Percentiles rank a stretch among this genome's conserved stretches.
phyloP scores from a whole-genome alignment of 2,113 vertebrate species.

The Saguinus imperator region DNA sequence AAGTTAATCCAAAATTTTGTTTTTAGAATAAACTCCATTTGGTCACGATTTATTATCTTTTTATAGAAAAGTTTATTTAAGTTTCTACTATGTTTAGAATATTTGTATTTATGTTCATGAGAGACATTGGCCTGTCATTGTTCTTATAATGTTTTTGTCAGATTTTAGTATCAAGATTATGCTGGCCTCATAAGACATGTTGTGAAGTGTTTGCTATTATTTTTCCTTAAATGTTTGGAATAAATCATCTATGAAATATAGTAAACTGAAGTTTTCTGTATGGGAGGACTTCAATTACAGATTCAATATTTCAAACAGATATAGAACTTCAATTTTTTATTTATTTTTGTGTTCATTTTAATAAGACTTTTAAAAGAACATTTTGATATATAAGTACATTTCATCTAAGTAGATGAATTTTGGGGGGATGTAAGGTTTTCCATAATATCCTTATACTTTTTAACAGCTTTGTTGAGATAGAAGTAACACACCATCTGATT shows the following conservation, averaged over 20 bases:
- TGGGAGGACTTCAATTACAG: not conserved
- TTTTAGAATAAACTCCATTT: not conserved
- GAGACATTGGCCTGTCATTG: not conserved
- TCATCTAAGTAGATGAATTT: not conserved
- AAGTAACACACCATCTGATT: not conserved
- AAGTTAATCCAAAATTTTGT: not conserved
- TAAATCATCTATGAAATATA: not conserved
- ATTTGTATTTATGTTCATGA: not conserved
- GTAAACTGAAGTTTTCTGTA: not conserved
- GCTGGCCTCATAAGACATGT: not conserved
- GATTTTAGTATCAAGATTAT: not conserved
- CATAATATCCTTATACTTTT: not conserved
- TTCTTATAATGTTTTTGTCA: not conserved
- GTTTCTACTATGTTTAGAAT: not conserved
- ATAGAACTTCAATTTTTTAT: not conserved
- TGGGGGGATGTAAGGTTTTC: not conserved
- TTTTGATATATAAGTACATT: not conserved
- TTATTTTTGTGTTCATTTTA: not conserved
- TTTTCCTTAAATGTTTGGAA: slow-evolving; percentile 8
- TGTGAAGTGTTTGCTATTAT: not conserved
- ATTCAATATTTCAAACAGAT: not conserved
- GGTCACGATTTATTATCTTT: not conserved
- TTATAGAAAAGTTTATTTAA: not conserved
- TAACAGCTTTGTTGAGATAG: not conserved
- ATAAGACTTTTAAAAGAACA: not conserved